Conservation (phyloP, 2,113 vertebrate genomes). For the Arizona elegans region DNA sequence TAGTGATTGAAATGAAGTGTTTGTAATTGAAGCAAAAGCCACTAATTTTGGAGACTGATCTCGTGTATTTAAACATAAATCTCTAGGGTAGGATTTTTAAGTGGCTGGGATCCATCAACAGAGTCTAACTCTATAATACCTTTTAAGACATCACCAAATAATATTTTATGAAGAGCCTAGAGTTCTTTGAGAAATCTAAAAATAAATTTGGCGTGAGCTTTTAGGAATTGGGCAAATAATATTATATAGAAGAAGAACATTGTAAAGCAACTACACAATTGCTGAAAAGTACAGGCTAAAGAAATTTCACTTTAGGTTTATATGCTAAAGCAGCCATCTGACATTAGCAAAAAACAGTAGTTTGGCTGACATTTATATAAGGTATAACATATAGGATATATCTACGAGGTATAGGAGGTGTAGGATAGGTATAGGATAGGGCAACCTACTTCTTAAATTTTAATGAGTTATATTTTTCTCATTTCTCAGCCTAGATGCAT, state of each 20-base stretch:
- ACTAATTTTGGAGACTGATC: neutral
- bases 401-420: too few relatives aligned
- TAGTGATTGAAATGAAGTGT: neutral
- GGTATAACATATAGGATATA: too few relatives aligned
- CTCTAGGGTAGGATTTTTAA: neutral
- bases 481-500: conserved; percentile 1
- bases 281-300: neutral
- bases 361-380: neutral
- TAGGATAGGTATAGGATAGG: neutral
- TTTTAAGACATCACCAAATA: neutral
- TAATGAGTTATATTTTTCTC: neutral
- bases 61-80: neutral
- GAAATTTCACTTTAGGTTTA: neutral
- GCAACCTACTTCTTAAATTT: neutral
- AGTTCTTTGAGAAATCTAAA: neutral
- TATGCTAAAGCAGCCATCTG: neutral
- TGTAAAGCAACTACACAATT: neutral
- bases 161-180: neutral
- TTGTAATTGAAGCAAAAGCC: neutral
- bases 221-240: neutral
- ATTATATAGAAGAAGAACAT: neutral
- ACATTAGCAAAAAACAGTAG: neutral
- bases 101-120: neutral
- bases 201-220: neutral
- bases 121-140: neutral